Base-by-base conservation (phyloP, 2,888 invertebrate genomes). In the Spodoptera littoralis region DNA sequence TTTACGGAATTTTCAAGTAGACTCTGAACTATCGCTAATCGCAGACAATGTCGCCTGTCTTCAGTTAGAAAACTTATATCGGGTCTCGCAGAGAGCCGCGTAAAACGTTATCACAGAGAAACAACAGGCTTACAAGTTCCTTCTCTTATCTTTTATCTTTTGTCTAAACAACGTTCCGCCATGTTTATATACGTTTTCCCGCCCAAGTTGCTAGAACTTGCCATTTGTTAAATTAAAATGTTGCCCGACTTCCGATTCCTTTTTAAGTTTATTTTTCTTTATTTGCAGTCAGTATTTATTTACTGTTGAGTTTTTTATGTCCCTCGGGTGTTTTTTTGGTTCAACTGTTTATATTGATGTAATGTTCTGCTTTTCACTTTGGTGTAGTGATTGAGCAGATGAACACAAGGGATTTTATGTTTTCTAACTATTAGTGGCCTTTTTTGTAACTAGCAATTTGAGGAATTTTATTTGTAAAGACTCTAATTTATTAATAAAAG, bases 1-100 rank as follows among this genome's bases (percentile, higher is more conserved):
- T 36, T 8, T 36, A 36, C 2, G 36, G 6, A 36, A 36, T 36
- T 36, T 36, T 36, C 36, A 9, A 9, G 9, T 36, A 36, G 36
- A 36, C 36, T 8, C 36, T 36, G 36, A 9, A 36, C 11, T 36
- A 49, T 22, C 58, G 53, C 66, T 60, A 8, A 41, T 47, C 65
- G 64, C 74, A 64, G 4, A 3, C 56, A 57, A 8, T 73, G 27
- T 46, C 44, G 51, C 68, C 47, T 24, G 44, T 12, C 45, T 50
- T 85, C 84, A 78, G 82, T 76, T 79, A 81, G 76, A 65, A 79
- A 88, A 88, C 87, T 87, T 88, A 87, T 85, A 88, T 88, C 85
- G 85, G 84, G 80, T 84, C 71, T 78, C 59, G 47, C 66, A 68
- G 81, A 78, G 70, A 76, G 74, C 67, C 80, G 79, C 80, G 86